Percentiles rank a stretch among this genome's conserved stretches.
Conservation (phyloP, 2,888 invertebrate species). For the Noctua janthe region DNA sequence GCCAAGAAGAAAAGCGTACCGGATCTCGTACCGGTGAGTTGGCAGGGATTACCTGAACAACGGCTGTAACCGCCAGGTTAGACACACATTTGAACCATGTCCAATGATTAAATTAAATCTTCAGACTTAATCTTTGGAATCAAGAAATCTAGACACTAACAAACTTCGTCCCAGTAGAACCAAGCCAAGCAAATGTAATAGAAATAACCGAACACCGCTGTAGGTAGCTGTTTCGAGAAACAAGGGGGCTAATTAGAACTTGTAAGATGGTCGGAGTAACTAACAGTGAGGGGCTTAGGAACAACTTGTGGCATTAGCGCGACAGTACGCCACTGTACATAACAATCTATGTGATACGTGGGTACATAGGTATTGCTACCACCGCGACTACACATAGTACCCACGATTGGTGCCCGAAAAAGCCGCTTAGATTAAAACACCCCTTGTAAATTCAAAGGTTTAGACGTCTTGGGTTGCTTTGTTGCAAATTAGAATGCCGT, state of each 20-base stretch:
- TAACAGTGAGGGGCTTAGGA: constrained; percentile 72
- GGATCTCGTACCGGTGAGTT: too few relatives aligned
- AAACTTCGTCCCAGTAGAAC: constrained; percentile 25
- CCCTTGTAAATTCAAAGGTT: constrained; percentile 57
- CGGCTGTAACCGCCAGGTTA: too few relatives aligned
- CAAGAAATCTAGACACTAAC: background rate
- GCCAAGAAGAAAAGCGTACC: too few relatives aligned
- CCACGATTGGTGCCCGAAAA: constrained; percentile 64
- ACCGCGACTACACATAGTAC: constrained; percentile 50
- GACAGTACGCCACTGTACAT: constrained; percentile 60
- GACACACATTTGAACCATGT: background rate
- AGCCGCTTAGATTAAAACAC: constrained; percentile 51
- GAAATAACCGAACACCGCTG: constrained; percentile 65
- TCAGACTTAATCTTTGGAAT: background rate
- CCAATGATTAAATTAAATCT: background rate
- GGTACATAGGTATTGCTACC: constrained; percentile 34
- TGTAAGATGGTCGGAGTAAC: constrained; percentile 76
- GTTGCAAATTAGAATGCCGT: constrained; percentile 46
- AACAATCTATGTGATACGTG: constrained; percentile 43
- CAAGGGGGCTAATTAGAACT: constrained; percentile 78
- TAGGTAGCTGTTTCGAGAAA: constrained; percentile 73
- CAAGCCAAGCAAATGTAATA: constrained; percentile 55
- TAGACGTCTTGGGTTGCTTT: constrained; percentile 50
- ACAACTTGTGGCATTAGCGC: constrained; percentile 71
- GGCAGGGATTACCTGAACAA: too few relatives aligned